Evolutionary conservation across 2,113 vertebrate species (phyloP).

Genomic region (Turnix velox): DNA sequence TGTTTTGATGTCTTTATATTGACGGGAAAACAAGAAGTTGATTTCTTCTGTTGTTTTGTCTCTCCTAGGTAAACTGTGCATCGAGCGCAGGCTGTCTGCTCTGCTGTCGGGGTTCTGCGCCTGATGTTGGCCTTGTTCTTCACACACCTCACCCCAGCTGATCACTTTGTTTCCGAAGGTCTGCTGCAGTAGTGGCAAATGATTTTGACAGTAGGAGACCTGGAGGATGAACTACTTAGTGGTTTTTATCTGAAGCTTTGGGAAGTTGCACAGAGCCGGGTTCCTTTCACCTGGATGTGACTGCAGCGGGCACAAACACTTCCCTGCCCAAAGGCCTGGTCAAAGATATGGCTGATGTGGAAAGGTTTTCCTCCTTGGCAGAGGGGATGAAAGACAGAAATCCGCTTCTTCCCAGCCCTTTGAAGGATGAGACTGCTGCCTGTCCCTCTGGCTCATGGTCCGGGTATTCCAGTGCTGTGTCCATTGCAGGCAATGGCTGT

Average conservation of each 20-base stretch:
- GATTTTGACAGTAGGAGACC: neutral
- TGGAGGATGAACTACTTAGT: neutral
- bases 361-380: neutral
- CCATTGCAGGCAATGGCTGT: slow-evolving; percentile 67
- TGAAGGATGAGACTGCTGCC: slow-evolving; percentile 38
- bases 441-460: neutral
- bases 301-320: neutral
- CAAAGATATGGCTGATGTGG: neutral
- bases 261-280: neutral
- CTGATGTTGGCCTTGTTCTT: slow-evolving; percentile 28
- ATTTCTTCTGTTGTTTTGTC: neutral
- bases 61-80: slow-evolving; percentile 86
- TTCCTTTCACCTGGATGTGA: neutral
- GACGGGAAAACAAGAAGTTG: neutral
- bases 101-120: slow-evolving; percentile 77
- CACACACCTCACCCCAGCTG: neutral
- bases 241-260: neutral
- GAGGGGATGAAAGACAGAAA: neutral
- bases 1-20: neutral
- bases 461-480: slow-evolving; percentile 34
- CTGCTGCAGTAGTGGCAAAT: neutral
- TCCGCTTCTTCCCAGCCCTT: slow-evolving; percentile 38
- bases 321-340: neutral
- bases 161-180: neutral
- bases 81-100: slow-evolving; percentile 87